A percentile compares a stretch with the other conserved stretches of the same genome.
Conservation (phyloP, 2,888 invertebrate genomes). For the Lamellibrachia satsuma region DNA sequence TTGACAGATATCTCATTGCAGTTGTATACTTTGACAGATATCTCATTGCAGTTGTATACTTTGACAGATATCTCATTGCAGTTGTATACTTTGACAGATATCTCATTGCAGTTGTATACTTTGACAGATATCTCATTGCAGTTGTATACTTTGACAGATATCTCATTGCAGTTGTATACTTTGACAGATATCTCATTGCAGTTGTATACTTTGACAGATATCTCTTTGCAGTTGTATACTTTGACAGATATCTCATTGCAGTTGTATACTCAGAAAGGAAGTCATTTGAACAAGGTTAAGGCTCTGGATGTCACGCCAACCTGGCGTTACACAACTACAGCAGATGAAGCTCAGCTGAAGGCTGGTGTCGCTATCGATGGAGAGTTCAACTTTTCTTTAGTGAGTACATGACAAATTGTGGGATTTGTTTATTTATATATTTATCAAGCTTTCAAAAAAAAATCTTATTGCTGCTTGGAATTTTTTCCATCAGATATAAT, state of each 20-base stretch:
- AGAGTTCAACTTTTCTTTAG: neutral
- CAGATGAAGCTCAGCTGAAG: neutral
- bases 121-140: too few relatives aligned
- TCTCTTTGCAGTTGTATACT: neutral
- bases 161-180: too few relatives aligned
- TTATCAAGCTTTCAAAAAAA: neutral
- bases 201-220: too few relatives aligned
- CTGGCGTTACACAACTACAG: neutral
- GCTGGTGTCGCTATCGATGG: neutral
- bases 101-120: too few relatives aligned
- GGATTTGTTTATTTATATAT: neutral
- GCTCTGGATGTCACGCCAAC: neutral
- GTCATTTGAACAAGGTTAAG: neutral
- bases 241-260: neutral
- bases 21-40: too few relatives aligned
- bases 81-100: too few relatives aligned
- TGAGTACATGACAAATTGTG: neutral
- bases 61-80: too few relatives aligned
- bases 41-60: too few relatives aligned
- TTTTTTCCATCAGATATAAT: neutral
- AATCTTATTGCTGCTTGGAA: neutral
- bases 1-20: too few relatives aligned
- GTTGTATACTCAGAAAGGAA: slow-evolving; percentile 4
- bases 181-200: too few relatives aligned
- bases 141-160: too few relatives aligned